Conservation (phyloP, 2,113 vertebrate genomes). For the Chloroceryle aenea region DNA sequence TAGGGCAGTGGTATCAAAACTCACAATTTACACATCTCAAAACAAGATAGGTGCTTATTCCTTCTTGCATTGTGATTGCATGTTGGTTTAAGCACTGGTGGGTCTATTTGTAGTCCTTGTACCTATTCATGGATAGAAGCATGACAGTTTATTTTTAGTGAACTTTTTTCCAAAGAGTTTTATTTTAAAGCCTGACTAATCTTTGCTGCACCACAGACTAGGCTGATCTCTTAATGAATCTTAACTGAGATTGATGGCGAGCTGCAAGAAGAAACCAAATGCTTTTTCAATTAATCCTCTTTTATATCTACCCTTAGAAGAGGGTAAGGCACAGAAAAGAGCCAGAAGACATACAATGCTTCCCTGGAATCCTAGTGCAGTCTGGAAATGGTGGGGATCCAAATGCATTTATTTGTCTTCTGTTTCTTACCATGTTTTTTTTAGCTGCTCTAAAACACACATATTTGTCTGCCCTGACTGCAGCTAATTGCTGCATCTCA, state of each 20-base stretch:
- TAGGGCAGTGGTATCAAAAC: background rate
- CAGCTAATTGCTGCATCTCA: constrained; percentile 8
- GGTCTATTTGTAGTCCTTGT: constrained; percentile 39
- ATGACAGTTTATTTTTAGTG: constrained; percentile 69
- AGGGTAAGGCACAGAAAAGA: background rate
- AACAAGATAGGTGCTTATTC: background rate
- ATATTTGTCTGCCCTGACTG: background rate
- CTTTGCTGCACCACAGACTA: constrained; percentile 61
- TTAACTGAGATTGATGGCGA: constrained; percentile 67
- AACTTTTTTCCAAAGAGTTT: constrained; percentile 68
- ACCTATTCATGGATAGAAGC: constrained; percentile 49
- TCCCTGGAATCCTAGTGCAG: background rate
- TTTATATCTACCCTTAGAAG: constrained; percentile 29
- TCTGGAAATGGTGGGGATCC: background rate
- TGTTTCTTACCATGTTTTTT: constrained; percentile 21
- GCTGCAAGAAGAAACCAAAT: constrained; percentile 65
- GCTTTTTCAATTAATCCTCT: constrained; percentile 72
- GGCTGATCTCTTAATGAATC: constrained; percentile 76
- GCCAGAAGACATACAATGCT: background rate
- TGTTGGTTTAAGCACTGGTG: background rate
- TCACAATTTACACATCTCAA: background rate
- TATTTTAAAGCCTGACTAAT: constrained; percentile 77
- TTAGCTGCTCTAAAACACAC: constrained; percentile 11
- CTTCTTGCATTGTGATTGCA: background rate
- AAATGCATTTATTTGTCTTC: background rate